Conservation (phyloP, 2,797 vertebrate genomes). For the Phrynocephalus guinanensis region DNA sequence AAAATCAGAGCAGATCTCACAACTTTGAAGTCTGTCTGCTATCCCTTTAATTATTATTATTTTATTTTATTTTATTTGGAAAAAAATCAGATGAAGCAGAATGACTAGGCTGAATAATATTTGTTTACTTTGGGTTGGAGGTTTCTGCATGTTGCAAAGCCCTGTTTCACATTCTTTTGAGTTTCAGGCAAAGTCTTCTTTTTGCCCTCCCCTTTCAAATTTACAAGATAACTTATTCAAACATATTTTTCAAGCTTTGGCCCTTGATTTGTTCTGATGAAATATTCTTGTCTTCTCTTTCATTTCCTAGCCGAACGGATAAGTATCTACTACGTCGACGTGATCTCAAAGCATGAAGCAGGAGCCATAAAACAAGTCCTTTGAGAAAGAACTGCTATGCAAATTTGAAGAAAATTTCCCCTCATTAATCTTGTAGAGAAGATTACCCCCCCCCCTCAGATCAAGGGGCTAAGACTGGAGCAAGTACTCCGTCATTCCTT, state of each 20-base stretch:
- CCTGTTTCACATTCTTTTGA: background rate
- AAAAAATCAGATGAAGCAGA: background rate
- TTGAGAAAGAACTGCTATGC: conserved; percentile 11
- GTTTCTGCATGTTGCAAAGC: background rate
- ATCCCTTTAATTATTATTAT: background rate
- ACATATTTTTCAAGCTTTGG: background rate
- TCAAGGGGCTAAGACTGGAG: background rate
- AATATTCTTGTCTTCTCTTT: background rate
- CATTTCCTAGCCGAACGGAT: background rate
- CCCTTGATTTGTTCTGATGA: background rate
- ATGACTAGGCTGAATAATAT: background rate
- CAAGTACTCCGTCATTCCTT: background rate
- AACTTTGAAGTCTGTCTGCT: background rate
- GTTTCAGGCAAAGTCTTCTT: background rate
- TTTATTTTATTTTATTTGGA: background rate
- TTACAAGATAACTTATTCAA: conserved; percentile 15
- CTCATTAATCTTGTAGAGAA: conserved; percentile 18
- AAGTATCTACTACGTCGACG: background rate
- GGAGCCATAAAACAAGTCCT: conserved; percentile 12
- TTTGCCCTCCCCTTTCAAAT: background rate
- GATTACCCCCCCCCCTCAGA: background rate
- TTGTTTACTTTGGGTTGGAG: background rate
- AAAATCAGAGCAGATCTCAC: background rate
- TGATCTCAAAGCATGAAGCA: background rate
- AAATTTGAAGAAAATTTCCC: conserved; percentile 23